Percentiles rank a stretch among this genome's conserved stretches.
These are phyloP conservation scores for Pseudolaguvia tuberculata DNA, from an alignment of 2,113 vertebrate genomes.

Conservation along the genomic window DNA sequence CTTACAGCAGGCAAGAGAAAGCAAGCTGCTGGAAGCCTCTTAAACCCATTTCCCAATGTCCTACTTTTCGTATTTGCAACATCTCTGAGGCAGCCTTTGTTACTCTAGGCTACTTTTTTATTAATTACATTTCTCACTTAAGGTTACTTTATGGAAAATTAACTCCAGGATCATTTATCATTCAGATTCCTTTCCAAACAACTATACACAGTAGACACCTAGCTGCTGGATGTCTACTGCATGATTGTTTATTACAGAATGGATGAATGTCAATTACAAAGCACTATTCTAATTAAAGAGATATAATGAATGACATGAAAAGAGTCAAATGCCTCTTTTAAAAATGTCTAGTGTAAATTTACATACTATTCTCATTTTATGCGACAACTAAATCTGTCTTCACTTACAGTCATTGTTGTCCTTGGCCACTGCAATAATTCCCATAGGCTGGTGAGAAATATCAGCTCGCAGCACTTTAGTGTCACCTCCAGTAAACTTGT, in stretches of 20 bases:
- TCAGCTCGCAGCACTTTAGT: conserved; percentile 90
- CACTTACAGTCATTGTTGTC: conserved; percentile 97
- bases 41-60: conserved; percentile 58
- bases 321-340: neutral
- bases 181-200: too few species aligned
- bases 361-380: neutral
- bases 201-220: neutral
- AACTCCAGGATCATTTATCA: conserved; percentile 55
- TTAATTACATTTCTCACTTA: conserved; percentile 60
- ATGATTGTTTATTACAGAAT: too few species aligned
- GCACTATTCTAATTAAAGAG: neutral
- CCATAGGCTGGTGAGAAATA: conserved; percentile 96
- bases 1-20: conserved; percentile 43
- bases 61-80: conserved; percentile 62
- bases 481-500: conserved; percentile 92
- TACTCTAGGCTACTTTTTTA: conserved; percentile 55
- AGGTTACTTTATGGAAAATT: conserved; percentile 56
- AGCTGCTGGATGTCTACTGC: too few species aligned
- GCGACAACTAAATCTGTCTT: neutral
- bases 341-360: neutral
- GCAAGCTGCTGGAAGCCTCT: conserved; percentile 47
- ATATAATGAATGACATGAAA: neutral
- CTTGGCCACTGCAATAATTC: conserved; percentile 89
- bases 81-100: conserved; percentile 59
- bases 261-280: too few species aligned